A percentile compares a stretch with the other conserved stretches of the same genome.
phyloP scores from a whole-genome alignment of 2,888 invertebrate genomes.

The Meloe dianella region DNA sequence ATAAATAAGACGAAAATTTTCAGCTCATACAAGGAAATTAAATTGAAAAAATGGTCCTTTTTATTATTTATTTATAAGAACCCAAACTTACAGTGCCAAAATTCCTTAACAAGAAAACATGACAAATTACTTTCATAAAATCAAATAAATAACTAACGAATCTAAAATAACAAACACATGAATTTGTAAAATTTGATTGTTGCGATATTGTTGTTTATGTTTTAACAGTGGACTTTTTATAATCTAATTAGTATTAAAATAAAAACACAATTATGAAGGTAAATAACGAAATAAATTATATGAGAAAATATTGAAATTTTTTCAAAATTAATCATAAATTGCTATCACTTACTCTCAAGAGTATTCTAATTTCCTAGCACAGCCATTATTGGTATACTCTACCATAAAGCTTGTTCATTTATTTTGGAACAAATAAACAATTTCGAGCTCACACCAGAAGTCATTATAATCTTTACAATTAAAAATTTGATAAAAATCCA shows the following conservation, averaged over 20 bases:
- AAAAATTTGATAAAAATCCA: background rate
- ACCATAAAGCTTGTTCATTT: conserved; percentile 28
- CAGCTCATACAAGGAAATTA: background rate
- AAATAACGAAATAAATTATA: background rate
- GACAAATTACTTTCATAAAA: background rate
- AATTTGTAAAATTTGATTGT: conserved; percentile 4
- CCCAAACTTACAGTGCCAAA: background rate
- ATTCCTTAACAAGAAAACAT: background rate
- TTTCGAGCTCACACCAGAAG: background rate
- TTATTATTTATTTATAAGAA: background rate
- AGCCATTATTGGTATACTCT: conserved; percentile 35
- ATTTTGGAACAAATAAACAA: background rate
- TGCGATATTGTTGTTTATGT: conserved; percentile 1
- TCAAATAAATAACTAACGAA: background rate
- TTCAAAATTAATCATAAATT: background rate
- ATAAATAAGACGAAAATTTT: background rate
- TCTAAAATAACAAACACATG: background rate
- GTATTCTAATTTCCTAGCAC: conserved; percentile 35
- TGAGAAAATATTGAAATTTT: background rate
- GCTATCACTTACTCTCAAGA: conserved; percentile 28
- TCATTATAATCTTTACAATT: background rate
- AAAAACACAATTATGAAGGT: background rate
- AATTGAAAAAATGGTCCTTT: background rate
- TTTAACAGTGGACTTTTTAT: background rate
- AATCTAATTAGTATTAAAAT: background rate